A percentile compares a stretch with the other conserved stretches of the same genome.
These are phyloP conservation scores for Chionomys nivalis DNA, from an alignment of 2,113 vertebrate genomes.

Conservation along the genomic window DNA sequence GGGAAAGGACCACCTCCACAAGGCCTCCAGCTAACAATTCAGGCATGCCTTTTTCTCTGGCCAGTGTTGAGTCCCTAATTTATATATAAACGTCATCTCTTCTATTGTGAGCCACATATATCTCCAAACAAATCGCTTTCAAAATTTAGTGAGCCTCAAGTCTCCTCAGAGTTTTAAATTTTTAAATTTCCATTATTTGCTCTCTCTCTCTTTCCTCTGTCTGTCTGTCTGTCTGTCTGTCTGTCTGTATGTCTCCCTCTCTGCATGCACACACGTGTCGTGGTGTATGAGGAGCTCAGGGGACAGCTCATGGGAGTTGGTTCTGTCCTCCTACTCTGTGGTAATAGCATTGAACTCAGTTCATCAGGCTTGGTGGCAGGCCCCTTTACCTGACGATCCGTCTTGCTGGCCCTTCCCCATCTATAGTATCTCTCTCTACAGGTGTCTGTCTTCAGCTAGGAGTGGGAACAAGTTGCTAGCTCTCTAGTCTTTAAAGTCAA, in stretches of 20 bases:
- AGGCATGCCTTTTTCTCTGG: not conserved
- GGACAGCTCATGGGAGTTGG: not conserved
- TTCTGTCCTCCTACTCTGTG: not conserved
- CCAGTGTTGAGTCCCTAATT: not conserved
- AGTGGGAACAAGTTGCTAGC: not conserved
- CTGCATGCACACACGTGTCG: not conserved
- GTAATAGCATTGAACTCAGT: not conserved
- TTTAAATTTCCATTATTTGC: not conserved
- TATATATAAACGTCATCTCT: not conserved
- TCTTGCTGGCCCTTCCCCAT: not conserved
- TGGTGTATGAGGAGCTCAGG: not conserved
- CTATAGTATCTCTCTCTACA: not conserved
- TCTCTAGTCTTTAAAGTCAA: not conserved
- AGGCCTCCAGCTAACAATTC: not conserved
- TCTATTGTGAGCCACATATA: not conserved
- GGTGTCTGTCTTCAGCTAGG: not conserved
- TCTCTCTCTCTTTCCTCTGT: too few relatives aligned
- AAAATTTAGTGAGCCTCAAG: not conserved
- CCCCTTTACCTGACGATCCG: not conserved
- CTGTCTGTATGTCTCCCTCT: too few relatives aligned
- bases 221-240: too few relatives aligned
- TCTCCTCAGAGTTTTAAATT: not conserved
- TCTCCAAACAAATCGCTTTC: not conserved
- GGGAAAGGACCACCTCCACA: not conserved
- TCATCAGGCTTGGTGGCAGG: not conserved